These are phyloP conservation scores for Cairina moschata DNA, from an alignment of 2,113 vertebrate species.

Conservation along the genomic window DNA sequence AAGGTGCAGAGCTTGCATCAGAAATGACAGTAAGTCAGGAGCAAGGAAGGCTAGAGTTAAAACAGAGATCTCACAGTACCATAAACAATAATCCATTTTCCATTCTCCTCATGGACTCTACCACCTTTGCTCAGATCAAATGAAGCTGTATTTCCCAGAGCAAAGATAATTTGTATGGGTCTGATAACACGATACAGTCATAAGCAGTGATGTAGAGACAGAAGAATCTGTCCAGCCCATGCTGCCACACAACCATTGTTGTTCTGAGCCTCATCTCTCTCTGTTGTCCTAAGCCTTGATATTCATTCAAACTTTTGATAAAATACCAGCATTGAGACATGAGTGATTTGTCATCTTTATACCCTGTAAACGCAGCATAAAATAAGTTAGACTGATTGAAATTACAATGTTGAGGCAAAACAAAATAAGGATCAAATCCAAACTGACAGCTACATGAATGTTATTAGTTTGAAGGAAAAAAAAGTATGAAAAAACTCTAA, in stretches of 20 bases:
- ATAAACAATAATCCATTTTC: not conserved
- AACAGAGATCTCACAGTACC: not conserved
- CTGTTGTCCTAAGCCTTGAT: conserved; percentile 24
- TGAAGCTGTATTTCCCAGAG: rapidly evolving
- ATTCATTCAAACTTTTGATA: conserved; percentile 37
- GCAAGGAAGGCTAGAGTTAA: not conserved
- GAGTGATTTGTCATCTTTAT: conserved; percentile 61
- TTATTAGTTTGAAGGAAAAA: conserved; percentile 63
- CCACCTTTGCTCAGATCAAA: not conserved
- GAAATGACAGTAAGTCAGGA: not conserved
- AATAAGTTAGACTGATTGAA: conserved; percentile 61
- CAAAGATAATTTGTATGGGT: not conserved
- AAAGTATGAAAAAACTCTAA: conserved; percentile 59
- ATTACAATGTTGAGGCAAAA: conserved; percentile 57
- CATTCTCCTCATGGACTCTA: not conserved
- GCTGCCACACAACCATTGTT: not conserved
- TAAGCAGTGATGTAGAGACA: not conserved
- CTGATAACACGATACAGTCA: not conserved
- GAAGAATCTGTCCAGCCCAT: not conserved
- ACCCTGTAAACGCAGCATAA: conserved; percentile 52
- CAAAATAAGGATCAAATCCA: conserved; percentile 70
- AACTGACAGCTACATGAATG: conserved; percentile 66
- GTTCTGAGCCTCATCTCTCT: not conserved
- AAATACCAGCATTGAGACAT: conserved; percentile 37
- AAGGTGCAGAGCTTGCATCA: not conserved